Evolutionary conservation across 1,140 invertebrate genomes (phyloP).

Genomic region (Saccostrea cuccullata): DNA sequence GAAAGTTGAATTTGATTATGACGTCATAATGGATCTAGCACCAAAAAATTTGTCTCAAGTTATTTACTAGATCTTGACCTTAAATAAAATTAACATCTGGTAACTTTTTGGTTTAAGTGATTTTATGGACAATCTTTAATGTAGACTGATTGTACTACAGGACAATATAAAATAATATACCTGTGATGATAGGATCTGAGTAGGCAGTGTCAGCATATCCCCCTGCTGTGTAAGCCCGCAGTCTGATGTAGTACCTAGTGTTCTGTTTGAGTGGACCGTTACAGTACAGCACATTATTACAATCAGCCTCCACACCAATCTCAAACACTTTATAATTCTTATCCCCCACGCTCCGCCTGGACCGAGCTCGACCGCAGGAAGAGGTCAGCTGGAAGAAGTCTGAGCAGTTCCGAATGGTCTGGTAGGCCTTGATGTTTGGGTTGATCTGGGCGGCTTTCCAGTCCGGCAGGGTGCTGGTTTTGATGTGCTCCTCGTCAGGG

Average conservation of each 20-base stretch:
- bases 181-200: conserved; percentile 91
- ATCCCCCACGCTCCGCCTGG: conserved; percentile 43
- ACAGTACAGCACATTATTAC: conserved; percentile 62
- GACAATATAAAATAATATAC: conserved; percentile 47
- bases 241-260: conserved; percentile 93
- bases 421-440: conserved; percentile 64
- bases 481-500: conserved; percentile 85
- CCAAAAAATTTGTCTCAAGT: no score
- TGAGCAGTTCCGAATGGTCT: conserved; percentile 68
- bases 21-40: no score
- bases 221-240: conserved; percentile 93
- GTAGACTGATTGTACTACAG: not conserved
- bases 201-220: conserved; percentile 95
- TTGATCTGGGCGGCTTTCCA: conserved; percentile 93
- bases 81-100: no score
- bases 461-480: conserved; percentile 90
- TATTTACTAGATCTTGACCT: no score
- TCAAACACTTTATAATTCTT: conserved; percentile 61
- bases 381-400: conserved; percentile 64
- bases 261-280: conserved; percentile 93
- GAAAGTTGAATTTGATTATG: no score
- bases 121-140: not conserved
- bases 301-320: conserved; percentile 64
- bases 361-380: conserved; percentile 56
- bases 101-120: no score